Evolutionary conservation across 2,888 invertebrate genomes (phyloP), one percentile per base, ranked within the genome.

Genomic region (Pyrochroa serraticornis): DNA sequence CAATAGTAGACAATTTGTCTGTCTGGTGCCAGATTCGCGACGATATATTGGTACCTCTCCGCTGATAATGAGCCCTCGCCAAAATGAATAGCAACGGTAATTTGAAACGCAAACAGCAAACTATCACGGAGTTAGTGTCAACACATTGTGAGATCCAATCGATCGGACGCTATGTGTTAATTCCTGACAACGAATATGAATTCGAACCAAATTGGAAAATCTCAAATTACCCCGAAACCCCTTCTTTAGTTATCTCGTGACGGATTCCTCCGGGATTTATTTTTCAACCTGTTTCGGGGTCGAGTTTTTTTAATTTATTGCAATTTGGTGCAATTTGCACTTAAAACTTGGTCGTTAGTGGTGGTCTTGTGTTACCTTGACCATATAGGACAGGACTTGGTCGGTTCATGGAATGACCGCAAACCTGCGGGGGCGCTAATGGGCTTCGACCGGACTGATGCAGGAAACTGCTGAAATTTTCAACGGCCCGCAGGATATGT

Each of bases 1-100:
- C 49, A 58, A 62, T 59, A 47, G 33, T 38, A 57, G 61, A 53
- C 62, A 51, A 60, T 62, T 60, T 59, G 59, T 50, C 55, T 56
- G 52, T 51, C 59, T 43, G 46, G 35, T 62, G 62, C 59, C 56
- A 56, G 62, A 58, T 62, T 60, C 57, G 49, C 51, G 49, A 52
- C 55, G 42, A 54, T 59, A 57, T 61, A 52, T 59, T 62, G 54
- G 61, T 59, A 55, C 61, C 42, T 53, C 47, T 52, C 44, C 52
- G 36, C 35, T 39, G 48, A 57, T 60, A 65, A 60, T 61, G 56
- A 62, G 60, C 55, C 43, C 53, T 46, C 33, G 35, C 41, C 48
- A 55, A 64, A 62, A 64, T 64, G 62, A 64, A 64, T 64, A 60
- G 64, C 62, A 60, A 59, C 50, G 57, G 60, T 64, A 63, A 64